Base-by-base conservation (phyloP, 2,797 vertebrate genomes). In the Threskiornis aethiopicus region DNA sequence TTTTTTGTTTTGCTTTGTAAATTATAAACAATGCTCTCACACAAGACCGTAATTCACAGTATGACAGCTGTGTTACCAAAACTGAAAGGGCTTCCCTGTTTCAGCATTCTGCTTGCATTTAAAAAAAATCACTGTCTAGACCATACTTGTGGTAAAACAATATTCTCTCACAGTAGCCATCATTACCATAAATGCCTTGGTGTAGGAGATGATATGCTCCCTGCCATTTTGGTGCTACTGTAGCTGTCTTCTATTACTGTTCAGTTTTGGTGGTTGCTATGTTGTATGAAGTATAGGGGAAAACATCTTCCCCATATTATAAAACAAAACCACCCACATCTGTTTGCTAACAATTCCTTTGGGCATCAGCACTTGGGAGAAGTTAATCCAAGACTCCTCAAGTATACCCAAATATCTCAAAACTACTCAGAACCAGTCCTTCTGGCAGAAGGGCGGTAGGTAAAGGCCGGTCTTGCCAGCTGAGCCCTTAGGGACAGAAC, bases 41-140 rank as follows among this genome's bases (percentile, higher is more conserved):
- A 93, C 18, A 87, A 93, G 87, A 86, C 61, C 58, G 64, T 70
- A 92, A 89, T 89, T 92, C 94, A 78, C 49, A 79, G 87, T 41
- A 62, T 72, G 81, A 95, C 95, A 97, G 92, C 94, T 96, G 94
- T 72, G 90, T 93, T 96, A 90, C 79, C 87, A 81, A 93, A 95
- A 96, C 86, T 93, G 95, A 94, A 96, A 95, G 87, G 90, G 51
- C 65, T 94, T 96, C 76, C 92, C 82, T 84, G 44, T 89, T 91
- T 91, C 82, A 92, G 84, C 90, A 92, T 81, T 93, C 86, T 94
- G 87, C 44, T 91, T 73, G 69, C 82, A 78, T 81, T 95, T 84
- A 3, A 86, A 91, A 95, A 85, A 93, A 91, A 87, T 71, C 84
- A 87, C 78, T 79, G 82, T 81, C 65, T 94, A 96, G 81, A 93